Evolutionary conservation across 2,113 vertebrate species (phyloP).

Genomic region (Pagrus major): DNA sequence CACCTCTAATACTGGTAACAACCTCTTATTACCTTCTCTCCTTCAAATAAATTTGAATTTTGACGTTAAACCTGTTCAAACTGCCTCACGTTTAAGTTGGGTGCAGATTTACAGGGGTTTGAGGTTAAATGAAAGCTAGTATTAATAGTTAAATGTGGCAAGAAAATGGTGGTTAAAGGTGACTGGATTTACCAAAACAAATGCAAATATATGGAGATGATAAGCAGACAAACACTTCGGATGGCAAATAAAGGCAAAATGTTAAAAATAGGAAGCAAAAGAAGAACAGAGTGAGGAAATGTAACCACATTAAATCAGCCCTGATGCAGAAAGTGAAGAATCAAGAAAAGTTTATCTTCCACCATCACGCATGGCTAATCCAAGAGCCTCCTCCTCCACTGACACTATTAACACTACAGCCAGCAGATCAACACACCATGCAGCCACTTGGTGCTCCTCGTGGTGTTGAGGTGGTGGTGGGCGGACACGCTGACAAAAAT

Average conservation of each 20-base stretch:
- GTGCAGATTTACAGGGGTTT: too few species aligned
- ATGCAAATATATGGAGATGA: not conserved
- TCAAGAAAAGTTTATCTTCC: constrained; percentile 32
- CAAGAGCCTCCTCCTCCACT: constrained; percentile 23
- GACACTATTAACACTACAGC: constrained; percentile 37
- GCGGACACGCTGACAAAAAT: constrained; percentile 72
- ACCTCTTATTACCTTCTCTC: too few species aligned
- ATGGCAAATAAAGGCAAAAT: not conserved
- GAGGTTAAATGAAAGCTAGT: too few species aligned
- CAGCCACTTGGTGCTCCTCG: constrained; percentile 29
- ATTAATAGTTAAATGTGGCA: too few species aligned
- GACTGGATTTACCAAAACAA: too few species aligned
- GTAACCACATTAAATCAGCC: not conserved
- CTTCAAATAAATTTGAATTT: too few species aligned
- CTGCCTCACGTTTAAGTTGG: too few species aligned
- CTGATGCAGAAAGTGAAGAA: constrained; percentile 17
- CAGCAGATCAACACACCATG: constrained; percentile 43
- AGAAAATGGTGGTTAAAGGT: too few species aligned
- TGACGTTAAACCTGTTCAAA: too few species aligned
- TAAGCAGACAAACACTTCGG: too few species aligned
- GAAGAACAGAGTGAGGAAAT: not conserved
- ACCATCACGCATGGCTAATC: constrained; percentile 35
- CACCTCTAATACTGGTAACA: not conserved
- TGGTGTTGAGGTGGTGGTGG: constrained; percentile 44
- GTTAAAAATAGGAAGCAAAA: not conserved